Percentiles rank a stretch among this genome's conserved stretches.
Conservation (phyloP, 2,113 vertebrate species). For the Pterocles orientalis region DNA sequence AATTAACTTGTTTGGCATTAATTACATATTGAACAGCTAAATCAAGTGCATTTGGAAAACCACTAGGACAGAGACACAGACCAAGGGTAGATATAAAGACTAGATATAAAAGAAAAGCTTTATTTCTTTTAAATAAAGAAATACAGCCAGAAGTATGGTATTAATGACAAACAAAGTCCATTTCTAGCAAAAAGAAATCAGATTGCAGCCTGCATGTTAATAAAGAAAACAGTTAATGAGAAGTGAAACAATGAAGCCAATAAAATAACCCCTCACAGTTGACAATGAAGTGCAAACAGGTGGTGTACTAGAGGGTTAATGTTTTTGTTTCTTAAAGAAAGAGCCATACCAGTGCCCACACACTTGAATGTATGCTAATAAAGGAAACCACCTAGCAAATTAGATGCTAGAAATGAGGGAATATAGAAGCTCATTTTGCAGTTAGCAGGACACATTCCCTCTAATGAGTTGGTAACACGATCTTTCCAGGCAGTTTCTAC, state of each 20-base stretch:
- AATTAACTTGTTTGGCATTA: slow-evolving; percentile 88
- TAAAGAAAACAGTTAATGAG: slow-evolving; percentile 63
- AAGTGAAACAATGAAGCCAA: slow-evolving; percentile 58
- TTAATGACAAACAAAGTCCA: slow-evolving; percentile 72
- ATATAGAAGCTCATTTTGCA: slow-evolving; percentile 53
- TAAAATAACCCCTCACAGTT: slow-evolving; percentile 53
- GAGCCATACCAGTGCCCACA: slow-evolving; percentile 36
- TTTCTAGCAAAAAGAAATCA: slow-evolving; percentile 56
- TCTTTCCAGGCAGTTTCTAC: slow-evolving; percentile 25
- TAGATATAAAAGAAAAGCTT: slow-evolving; percentile 63
- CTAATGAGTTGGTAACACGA: slow-evolving; percentile 63
- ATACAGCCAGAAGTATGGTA: slow-evolving; percentile 61
- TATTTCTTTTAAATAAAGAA: slow-evolving; percentile 71
- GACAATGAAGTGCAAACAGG: slow-evolving; percentile 77
- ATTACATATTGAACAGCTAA: slow-evolving; percentile 88
- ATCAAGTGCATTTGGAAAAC: slow-evolving; percentile 87
- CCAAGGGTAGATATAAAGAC: slow-evolving; percentile 72
- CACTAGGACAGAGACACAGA: slow-evolving; percentile 65
- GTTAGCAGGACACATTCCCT: slow-evolving; percentile 35
- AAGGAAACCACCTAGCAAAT: slow-evolving; percentile 55
- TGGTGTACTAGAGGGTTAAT: slow-evolving; percentile 68
- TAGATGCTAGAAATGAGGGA: slow-evolving; percentile 45
- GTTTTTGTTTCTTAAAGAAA: slow-evolving; percentile 69
- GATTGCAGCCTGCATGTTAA: slow-evolving; percentile 56
- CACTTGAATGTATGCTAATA: slow-evolving; percentile 51